A percentile compares a stretch with the other conserved stretches of the same genome.
These are phyloP conservation scores for Odocoileus hemionus DNA, from an alignment of 2,113 vertebrate species.

Conservation along the genomic window DNA sequence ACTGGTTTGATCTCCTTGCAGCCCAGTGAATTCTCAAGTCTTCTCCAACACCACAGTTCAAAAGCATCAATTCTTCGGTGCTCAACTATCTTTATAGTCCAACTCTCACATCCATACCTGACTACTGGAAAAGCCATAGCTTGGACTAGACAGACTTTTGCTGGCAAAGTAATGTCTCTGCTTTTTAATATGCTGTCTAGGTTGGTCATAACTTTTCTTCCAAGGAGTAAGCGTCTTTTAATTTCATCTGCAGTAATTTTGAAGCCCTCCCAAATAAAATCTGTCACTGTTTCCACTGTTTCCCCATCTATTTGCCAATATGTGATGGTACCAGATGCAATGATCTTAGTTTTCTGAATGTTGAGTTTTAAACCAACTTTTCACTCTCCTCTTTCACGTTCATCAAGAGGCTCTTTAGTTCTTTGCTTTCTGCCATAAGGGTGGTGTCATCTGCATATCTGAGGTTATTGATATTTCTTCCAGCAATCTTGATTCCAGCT, in stretches of 20 bases:
- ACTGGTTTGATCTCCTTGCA: not conserved
- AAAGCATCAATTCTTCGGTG: not conserved
- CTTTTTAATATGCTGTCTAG: not conserved
- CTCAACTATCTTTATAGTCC: not conserved
- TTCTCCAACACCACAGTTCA: not conserved
- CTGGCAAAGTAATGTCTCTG: not conserved
- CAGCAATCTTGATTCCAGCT: not conserved
- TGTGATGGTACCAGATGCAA: not conserved
- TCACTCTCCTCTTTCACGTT: not conserved
- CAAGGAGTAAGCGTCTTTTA: not conserved
- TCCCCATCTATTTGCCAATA: not conserved
- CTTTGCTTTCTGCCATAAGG: not conserved
- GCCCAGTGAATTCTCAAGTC: not conserved
- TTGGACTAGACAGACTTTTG: not conserved
- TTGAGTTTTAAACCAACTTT: not conserved
- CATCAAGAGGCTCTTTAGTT: not conserved
- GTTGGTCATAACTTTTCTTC: not conserved
- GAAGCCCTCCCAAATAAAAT: not conserved
- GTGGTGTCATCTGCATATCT: not conserved
- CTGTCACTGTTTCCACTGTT: not conserved
- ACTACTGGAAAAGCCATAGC: not conserved
- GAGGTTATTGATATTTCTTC: not conserved
- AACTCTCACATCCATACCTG: not conserved
- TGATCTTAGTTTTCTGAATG: not conserved
- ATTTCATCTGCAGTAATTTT: not conserved